Conservation (phyloP, 2,113 vertebrate species). For the Pelecanoides urinatrix region DNA sequence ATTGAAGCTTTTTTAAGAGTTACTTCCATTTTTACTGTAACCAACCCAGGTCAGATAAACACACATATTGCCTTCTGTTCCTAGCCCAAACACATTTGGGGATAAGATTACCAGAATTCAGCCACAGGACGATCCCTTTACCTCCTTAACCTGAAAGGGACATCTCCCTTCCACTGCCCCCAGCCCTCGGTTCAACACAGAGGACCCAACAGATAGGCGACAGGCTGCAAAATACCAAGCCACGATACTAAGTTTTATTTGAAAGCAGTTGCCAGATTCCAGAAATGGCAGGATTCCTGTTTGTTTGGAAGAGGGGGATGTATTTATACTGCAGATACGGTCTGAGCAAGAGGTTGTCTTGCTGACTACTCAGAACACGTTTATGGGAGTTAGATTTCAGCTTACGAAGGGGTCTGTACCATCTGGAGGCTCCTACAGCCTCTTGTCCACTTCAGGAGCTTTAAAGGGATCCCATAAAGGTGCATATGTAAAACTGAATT, state of each 20-base stretch:
- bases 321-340: neutral
- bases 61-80: neutral
- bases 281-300: conserved; percentile 33
- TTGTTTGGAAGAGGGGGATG: conserved; percentile 34
- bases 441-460: neutral
- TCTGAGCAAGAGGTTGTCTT: conserved; percentile 40
- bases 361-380: conserved; percentile 6
- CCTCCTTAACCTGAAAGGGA: neutral
- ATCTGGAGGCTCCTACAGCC: conserved; percentile 2
- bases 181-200: neutral
- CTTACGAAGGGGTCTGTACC: neutral
- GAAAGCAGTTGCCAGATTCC: conserved; percentile 28
- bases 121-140: neutral
- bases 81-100: neutral
- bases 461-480: neutral
- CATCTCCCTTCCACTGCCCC: neutral
- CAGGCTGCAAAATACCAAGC: neutral
- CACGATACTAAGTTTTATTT: neutral
- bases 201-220: neutral
- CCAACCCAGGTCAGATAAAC: neutral
- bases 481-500: neutral
- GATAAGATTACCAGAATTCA: neutral
- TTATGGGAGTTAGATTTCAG: neutral
- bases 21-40: neutral
- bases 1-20: neutral